A percentile compares a stretch with the other conserved stretches of the same genome.
Evolutionary conservation across 1,140 invertebrate genomes (phyloP).

Genomic region (Drosophila pachea): DNA sequence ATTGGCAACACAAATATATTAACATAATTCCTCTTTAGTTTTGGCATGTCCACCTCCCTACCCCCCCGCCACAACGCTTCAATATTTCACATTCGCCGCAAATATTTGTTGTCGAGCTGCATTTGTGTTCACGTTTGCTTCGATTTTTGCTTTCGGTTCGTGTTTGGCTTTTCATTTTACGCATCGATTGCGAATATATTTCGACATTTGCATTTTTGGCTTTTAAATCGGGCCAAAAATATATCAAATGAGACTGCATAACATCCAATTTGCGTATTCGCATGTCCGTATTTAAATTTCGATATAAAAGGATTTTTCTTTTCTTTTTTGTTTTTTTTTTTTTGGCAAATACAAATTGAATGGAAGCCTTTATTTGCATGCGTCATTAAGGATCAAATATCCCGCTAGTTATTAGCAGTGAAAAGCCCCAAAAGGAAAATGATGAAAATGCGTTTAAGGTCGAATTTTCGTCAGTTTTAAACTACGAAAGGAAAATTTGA

Average conservation of each 20-base stretch:
- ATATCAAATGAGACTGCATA: slow-evolving; percentile 12
- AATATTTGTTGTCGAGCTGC: slow-evolving; percentile 16
- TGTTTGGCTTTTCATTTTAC: slow-evolving; percentile 47
- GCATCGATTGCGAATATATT: slow-evolving; percentile 24
- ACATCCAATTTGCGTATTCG: slow-evolving; percentile 6
- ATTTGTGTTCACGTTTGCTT: slow-evolving; percentile 30
- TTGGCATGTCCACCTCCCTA: slow-evolving; percentile 1
- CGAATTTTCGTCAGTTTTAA: no score
- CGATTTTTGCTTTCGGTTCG: slow-evolving; percentile 9
- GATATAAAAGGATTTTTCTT: background rate
- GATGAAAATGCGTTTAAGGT: no score
- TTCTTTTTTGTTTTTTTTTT: background rate
- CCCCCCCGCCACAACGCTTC: no score
- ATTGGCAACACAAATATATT: slow-evolving; percentile 12
- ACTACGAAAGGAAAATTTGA: no score
- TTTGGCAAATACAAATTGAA: slow-evolving; percentile 14
- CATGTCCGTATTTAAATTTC: background rate
- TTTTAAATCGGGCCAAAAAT: slow-evolving; percentile 17
- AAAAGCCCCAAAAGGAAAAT: background rate
- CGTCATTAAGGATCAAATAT: slow-evolving; percentile 15
- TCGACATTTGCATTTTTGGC: slow-evolving; percentile 37
- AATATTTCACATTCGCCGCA: slow-evolving; percentile 7
- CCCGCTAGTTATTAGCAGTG: background rate
- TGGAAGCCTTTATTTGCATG: slow-evolving; percentile 25
- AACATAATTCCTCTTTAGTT: slow-evolving; percentile 4